Base-by-base conservation (phyloP, 2,797 vertebrate genomes). In the Crenichthys baileyi region DNA sequence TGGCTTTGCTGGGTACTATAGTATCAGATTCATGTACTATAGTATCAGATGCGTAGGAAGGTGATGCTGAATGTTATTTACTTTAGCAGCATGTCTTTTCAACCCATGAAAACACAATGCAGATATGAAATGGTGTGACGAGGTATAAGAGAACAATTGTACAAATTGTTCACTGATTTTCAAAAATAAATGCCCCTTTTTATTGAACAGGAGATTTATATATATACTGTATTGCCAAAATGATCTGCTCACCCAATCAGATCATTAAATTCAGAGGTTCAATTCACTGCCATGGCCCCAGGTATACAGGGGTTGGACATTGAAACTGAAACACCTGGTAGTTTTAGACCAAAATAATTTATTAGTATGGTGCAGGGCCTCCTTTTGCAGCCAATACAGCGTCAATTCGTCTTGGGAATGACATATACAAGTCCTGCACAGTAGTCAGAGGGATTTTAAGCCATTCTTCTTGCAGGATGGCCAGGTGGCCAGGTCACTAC, bases 11-110 rank as follows among this genome's bases (percentile, higher is more conserved):
- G n/a, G 41, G 16, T 48, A 46, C 67, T 48, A 46, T n/a, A 70
- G 41, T 46, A 48, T 70, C 24, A 70, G 7, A 26, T 70, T 48
- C 24, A 5, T 70, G 67, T 48, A 46, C 67, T 48, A 46, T n/a
- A 70, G 41, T 46, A 48, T 70, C 24, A 70, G 46, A 70, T 70
- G 44, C 15, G 67, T 70, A 48, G 67, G 67, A 70, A 46, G 24
- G 24, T 26, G 67, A 70, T 48, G 67, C 67, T 46, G 41, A 26
- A 70, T 46, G n/a, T 70, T 46, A 70, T 70, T 70, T 70, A 48
- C 67, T 70, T 46, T n/a, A 70, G 44, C 44, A 16, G 44, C 20
- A 8, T 65, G 31, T 70, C 12, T 48, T 24, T 70, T 48, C 41
- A 70, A 48, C 67, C 67, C 41, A 26, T 18, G 44, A 44, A 46